Percentiles rank a stretch among this genome's conserved stretches.
Conservation (phyloP, 2,113 vertebrate genomes). For the Semicossyphus pulcher region DNA sequence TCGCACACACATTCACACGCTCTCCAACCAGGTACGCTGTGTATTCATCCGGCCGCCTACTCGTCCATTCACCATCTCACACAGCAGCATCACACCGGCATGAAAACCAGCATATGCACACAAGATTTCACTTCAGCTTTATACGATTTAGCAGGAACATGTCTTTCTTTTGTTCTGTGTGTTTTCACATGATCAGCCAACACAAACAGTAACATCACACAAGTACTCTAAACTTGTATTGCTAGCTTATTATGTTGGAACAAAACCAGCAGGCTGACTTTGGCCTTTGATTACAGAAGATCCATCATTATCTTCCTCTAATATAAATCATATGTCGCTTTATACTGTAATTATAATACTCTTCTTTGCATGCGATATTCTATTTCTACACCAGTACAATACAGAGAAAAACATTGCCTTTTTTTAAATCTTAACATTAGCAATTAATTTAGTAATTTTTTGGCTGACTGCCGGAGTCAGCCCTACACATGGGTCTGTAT, state of each 20-base stretch:
- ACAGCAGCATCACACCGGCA: constrained; percentile 15
- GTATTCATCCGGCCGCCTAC: constrained; percentile 40
- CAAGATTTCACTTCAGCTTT: constrained; percentile 10
- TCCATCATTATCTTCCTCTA: too few species aligned
- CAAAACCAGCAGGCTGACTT: background rate
- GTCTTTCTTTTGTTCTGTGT: background rate
- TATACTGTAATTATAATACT: too few species aligned
- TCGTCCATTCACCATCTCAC: constrained; percentile 34
- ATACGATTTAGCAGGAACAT: background rate
- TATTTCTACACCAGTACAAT: too few species aligned
- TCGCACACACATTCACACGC: constrained; percentile 4
- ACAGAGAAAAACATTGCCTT: too few species aligned
- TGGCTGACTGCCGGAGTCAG: too few species aligned
- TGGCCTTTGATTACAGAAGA: constrained; percentile 12
- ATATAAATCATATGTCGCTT: too few species aligned
- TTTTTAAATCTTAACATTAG: too few species aligned
- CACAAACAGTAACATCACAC: background rate
- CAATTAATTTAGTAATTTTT: too few species aligned
- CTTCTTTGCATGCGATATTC: too few species aligned
- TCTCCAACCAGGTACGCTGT: constrained; percentile 8
- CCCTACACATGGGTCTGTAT: too few species aligned
- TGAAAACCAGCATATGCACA: constrained; percentile 24
- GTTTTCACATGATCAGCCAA: background rate
- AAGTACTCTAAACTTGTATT: background rate
- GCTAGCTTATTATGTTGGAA: background rate